Evolutionary conservation across 2,888 invertebrate genomes (phyloP), one percentile per base, ranked within the genome.

Genomic region (Chrysodeixis includens): DNA sequence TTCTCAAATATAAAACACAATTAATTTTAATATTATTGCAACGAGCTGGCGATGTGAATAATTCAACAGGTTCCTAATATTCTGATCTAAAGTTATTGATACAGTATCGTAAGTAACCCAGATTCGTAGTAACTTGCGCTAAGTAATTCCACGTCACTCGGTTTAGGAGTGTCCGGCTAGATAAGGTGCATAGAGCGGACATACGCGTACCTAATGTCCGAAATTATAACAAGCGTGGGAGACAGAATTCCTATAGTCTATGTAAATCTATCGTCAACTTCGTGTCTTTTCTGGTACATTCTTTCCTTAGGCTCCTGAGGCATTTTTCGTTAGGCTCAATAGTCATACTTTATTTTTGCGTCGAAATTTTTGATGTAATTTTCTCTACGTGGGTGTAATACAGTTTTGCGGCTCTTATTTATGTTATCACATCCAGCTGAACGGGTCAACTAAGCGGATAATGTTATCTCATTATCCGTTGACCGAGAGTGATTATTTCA

Each of bases 81-180:
- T 62, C 56, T 16, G 63, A 67, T 69, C 67, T 62, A 60, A 44
- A 65, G 49, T 71, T 77, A 73, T 75, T 78, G 67, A 61, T 66
- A 76, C 60, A 69, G 56, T 70, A 73, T 78, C 75, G 57, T 75
- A 69, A 66, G 73, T 78, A 71, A 79, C 82, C 82, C 57, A 76
- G 72, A 60, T 81, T 66, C 30, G 30, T 55, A 30, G 59, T 64
- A 57, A 64, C 66, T 66, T 56, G 69, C 53, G 52, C 58, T 70
- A 61, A 62, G 74, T 77, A 67, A 66, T 52, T 70, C 63, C 56
- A 72, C 62, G 69, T 69, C 70, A 76, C 67, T 67, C 52, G 30
- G 64, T 71, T 66, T 62, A 75, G 74, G 73, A 76, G 78, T 76
- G 80, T 56, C 72, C 57, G 26, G 46, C 61, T 56, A 69, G 74